Percentiles rank a stretch among this genome's conserved stretches.
phyloP scores from a whole-genome alignment of 2,113 vertebrate genomes.

The Laterallus jamaicensis region DNA sequence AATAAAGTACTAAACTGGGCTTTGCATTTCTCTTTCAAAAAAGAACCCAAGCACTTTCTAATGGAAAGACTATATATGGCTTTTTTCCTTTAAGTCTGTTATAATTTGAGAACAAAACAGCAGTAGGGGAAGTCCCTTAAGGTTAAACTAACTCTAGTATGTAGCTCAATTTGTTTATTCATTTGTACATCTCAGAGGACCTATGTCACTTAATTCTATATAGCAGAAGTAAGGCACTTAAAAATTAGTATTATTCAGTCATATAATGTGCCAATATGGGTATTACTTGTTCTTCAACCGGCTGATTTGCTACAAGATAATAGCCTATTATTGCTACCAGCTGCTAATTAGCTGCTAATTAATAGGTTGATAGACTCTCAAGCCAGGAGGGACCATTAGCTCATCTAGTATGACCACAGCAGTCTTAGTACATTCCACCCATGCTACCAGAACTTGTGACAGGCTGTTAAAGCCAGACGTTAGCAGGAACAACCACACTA shows the following conservation, averaged over 20 bases:
- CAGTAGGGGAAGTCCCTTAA: background rate
- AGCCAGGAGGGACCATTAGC: conserved; percentile 41
- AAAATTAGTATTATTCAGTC: background rate
- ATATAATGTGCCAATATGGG: background rate
- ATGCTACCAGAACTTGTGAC: background rate
- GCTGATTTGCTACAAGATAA: conserved; percentile 44
- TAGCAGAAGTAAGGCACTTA: background rate
- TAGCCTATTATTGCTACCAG: conserved; percentile 55
- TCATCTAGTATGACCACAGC: conserved; percentile 13
- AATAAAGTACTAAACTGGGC: background rate
- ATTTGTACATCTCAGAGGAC: background rate
- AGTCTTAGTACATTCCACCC: conserved; percentile 9
- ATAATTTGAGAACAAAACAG: background rate
- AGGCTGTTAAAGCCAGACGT: background rate
- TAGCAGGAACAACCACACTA: background rate
- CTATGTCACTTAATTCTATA: background rate
- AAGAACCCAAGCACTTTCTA: background rate
- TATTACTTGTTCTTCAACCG: background rate
- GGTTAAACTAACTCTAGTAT: background rate
- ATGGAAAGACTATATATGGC: background rate
- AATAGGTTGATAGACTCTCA: conserved; percentile 52
- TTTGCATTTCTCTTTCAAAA: background rate
- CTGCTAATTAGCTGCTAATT: conserved; percentile 65
- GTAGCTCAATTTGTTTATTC: background rate
- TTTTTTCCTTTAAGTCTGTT: background rate